Conservation (phyloP, 1,140 invertebrate species). For the Aricia agestis region DNA sequence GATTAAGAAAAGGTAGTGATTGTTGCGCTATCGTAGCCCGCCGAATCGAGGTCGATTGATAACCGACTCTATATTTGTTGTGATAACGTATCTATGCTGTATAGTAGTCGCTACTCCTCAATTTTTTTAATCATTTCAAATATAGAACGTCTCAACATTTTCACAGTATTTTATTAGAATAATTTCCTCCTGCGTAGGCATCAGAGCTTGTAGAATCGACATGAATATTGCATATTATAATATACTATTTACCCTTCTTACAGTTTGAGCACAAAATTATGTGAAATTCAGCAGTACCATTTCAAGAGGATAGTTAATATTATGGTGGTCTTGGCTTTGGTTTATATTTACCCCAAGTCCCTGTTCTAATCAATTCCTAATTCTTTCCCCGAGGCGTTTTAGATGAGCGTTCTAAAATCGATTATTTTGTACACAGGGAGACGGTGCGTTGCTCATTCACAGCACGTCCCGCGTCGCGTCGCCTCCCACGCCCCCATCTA, state of each 20-base stretch:
- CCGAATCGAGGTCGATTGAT: constrained; percentile 9
- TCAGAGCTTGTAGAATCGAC: too few relatives aligned
- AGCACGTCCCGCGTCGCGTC: not conserved
- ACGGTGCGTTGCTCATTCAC: not conserved
- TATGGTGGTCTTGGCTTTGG: too few relatives aligned
- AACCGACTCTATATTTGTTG: not conserved
- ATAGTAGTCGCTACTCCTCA: not conserved
- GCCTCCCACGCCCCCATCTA: not conserved
- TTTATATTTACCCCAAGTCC: too few relatives aligned
- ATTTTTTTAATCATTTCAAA: too few relatives aligned
- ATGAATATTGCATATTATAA: too few relatives aligned
- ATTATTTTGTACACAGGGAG: not conserved
- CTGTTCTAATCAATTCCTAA: not conserved
- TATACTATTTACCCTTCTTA: too few relatives aligned
- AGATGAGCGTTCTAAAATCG: not conserved
- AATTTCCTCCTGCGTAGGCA: too few relatives aligned
- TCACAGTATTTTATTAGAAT: too few relatives aligned
- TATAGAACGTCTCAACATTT: too few relatives aligned
- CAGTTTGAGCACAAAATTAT: too few relatives aligned
- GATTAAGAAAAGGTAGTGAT: constrained; percentile 9
- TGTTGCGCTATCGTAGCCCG: not conserved
- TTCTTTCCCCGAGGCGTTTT: not conserved
- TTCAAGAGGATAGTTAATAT: too few relatives aligned
- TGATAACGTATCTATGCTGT: not conserved
- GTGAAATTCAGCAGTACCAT: too few relatives aligned